These are phyloP conservation scores for Corvus moneduloides DNA, from an alignment of 2,113 vertebrate genomes.

Conservation along the genomic window DNA sequence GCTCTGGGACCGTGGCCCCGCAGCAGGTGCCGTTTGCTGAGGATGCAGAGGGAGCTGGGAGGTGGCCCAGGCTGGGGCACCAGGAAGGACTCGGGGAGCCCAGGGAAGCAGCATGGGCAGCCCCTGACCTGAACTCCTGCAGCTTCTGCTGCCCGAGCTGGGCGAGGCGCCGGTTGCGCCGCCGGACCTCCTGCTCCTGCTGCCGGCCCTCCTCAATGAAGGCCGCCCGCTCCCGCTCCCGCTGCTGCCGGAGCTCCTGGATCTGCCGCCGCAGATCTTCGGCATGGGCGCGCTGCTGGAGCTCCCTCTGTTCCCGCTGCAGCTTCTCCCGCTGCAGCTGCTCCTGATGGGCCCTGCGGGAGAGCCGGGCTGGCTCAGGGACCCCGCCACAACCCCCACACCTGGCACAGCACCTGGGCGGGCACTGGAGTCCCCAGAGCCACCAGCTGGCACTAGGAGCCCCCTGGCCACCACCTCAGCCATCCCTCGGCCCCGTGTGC, in stretches of 20 bases:
- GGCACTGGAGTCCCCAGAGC: neutral
- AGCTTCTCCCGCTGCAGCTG: neutral
- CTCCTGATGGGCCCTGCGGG: neutral
- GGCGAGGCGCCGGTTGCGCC: too few species aligned
- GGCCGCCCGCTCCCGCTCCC: neutral
- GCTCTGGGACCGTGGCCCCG: too few species aligned
- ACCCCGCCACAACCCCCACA: neutral
- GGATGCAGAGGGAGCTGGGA: too few species aligned
- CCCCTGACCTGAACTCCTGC: too few species aligned
- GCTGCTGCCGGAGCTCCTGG: neutral
- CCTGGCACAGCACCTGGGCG: neutral
- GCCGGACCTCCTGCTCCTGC: neutral
- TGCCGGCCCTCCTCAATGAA: neutral
- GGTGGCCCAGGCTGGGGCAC: too few species aligned
- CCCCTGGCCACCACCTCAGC: rapidly evolving
- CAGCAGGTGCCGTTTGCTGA: too few species aligned
- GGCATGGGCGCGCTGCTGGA: neutral
- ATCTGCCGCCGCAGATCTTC: neutral
- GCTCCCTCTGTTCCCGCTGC: neutral
- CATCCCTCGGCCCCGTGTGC: rapidly evolving
- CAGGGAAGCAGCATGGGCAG: too few species aligned
- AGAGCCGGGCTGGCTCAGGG: neutral
- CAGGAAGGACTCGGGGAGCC: too few species aligned
- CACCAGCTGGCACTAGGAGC: neutral
- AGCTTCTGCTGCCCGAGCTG: too few species aligned